phyloP scores from a whole-genome alignment of 1,140 invertebrate species.

The Lordiphosa collinella region DNA sequence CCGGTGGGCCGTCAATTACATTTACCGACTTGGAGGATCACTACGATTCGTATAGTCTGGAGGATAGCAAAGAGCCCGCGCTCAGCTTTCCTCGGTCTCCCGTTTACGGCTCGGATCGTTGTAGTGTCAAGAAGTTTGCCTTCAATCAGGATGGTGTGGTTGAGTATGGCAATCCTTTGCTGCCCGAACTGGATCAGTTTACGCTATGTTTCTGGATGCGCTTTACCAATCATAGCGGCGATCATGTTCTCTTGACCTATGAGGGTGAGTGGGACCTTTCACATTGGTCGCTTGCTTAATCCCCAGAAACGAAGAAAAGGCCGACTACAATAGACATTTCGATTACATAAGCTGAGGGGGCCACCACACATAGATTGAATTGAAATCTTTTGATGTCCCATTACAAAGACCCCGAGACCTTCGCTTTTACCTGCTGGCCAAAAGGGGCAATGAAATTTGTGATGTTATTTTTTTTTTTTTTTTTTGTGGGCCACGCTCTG shows the following conservation, averaged over 20 bases:
- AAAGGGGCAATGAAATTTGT: constrained; percentile 33
- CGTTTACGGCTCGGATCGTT: constrained; percentile 49
- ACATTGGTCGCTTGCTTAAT: constrained; percentile 18
- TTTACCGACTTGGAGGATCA: constrained; percentile 42
- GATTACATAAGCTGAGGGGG: constrained; percentile 22
- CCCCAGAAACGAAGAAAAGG: background rate
- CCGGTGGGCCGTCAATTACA: constrained; percentile 10
- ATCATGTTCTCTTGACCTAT: constrained; percentile 91
- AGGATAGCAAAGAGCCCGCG: constrained; percentile 39
- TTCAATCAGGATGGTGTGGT: constrained; percentile 80
- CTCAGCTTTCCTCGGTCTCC: constrained; percentile 30
- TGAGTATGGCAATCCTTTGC: constrained; percentile 85
- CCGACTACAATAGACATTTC: constrained; percentile 2
- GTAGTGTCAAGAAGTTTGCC: constrained; percentile 76
- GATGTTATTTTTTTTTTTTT: constrained; percentile 2
- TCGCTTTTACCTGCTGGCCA: constrained; percentile 21
- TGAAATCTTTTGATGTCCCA: constrained; percentile 36
- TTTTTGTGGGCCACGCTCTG: constrained; percentile 43
- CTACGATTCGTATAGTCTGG: constrained; percentile 57
- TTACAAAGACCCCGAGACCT: constrained; percentile 41
- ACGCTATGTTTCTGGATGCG: constrained; percentile 90
- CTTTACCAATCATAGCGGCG: constrained; percentile 88
- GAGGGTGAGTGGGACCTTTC: constrained; percentile 83
- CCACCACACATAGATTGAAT: background rate
- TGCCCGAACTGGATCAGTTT: constrained; percentile 89